Evolutionary conservation across 2,113 vertebrate species (phyloP).

Genomic region (Dendrocopos noguchii): DNA sequence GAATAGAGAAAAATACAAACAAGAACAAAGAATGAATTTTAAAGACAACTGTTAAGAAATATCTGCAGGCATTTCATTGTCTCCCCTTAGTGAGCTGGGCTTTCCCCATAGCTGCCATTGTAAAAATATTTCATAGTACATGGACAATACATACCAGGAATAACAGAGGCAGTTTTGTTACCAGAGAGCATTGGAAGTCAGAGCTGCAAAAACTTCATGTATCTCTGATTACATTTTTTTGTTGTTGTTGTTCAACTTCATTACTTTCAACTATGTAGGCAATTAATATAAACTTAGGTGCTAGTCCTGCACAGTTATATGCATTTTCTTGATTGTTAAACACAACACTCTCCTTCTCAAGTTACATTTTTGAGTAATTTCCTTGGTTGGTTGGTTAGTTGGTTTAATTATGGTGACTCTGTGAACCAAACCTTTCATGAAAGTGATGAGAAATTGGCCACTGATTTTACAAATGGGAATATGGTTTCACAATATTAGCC

Average conservation of each 20-base stretch:
- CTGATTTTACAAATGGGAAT: background rate
- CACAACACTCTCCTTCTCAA: background rate
- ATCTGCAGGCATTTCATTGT: background rate
- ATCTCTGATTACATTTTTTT: background rate
- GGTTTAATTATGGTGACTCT: background rate
- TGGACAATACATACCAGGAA: background rate
- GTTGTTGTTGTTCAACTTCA: background rate
- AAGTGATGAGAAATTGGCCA: background rate
- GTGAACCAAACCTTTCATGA: background rate
- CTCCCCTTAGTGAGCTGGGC: background rate
- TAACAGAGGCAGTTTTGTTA: background rate
- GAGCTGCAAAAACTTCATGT: background rate
- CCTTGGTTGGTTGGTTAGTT: background rate
- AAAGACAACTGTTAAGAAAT: background rate
- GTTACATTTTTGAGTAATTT: background rate
- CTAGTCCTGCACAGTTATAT: background rate
- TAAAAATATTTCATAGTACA: background rate
- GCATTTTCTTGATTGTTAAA: background rate
- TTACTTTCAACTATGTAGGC: background rate
- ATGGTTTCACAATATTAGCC: background rate
- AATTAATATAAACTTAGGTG: background rate
- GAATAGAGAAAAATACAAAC: background rate
- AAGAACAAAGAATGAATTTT: background rate
- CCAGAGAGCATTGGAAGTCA: background rate
- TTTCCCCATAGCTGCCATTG: background rate